A percentile compares a stretch with the other conserved stretches of the same genome.
phyloP scores from a whole-genome alignment of 2,888 invertebrate genomes.

The Apamea crenata region DNA sequence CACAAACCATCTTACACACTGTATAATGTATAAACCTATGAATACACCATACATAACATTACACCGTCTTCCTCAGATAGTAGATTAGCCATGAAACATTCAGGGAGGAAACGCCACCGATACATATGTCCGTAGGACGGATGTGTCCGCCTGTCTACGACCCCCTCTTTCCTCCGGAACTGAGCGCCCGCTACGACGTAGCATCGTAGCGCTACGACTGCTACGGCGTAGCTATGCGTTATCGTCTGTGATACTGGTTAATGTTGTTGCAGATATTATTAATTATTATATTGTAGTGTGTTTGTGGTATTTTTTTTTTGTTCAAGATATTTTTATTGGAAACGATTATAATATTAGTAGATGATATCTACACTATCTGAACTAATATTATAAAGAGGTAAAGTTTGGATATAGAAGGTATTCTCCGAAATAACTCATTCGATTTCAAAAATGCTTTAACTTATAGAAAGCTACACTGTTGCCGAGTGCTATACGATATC shows the following conservation, averaged over 20 bases:
- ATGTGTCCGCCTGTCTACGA: slow-evolving; percentile 82
- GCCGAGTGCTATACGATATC: background rate
- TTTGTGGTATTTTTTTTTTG: background rate
- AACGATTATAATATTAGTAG: background rate
- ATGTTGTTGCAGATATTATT: slow-evolving; percentile 30
- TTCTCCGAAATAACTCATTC: background rate
- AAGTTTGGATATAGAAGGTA: background rate
- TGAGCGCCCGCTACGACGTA: slow-evolving; percentile 67
- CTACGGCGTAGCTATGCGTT: slow-evolving; percentile 44
- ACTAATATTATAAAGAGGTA: background rate
- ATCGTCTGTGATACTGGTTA: slow-evolving; percentile 39
- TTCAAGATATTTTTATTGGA: background rate
- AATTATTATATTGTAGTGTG: slow-evolving; percentile 35
- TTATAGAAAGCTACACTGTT: background rate
- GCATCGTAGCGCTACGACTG: slow-evolving; percentile 45
- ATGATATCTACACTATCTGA: background rate
- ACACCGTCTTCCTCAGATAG: slow-evolving; percentile 50
- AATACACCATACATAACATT: slow-evolving; percentile 43
- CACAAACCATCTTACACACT: background rate
- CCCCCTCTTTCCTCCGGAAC: slow-evolving; percentile 78
- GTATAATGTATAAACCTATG: slow-evolving; percentile 38
- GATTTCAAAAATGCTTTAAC: background rate
- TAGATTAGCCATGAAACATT: slow-evolving; percentile 71
- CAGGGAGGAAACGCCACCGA: slow-evolving; percentile 71
- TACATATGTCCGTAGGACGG: slow-evolving; percentile 75